Evolutionary conservation across 2,797 vertebrate species (phyloP).

Genomic region (Xenentodon cancila): DNA sequence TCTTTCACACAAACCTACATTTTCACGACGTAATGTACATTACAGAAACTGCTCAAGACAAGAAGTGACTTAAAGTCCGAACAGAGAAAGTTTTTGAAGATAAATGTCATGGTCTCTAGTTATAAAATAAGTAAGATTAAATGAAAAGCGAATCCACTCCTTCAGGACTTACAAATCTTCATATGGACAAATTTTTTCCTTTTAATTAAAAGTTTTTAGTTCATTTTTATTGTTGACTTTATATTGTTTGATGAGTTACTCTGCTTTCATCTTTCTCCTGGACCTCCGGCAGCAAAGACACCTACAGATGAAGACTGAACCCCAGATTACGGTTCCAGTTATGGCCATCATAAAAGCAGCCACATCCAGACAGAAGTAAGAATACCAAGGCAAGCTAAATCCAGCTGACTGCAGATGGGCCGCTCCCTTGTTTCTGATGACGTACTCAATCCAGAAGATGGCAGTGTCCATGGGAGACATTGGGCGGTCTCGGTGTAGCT

Average conservation of each 20-base stretch:
- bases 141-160: no score
- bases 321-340: constrained; percentile 32
- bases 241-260: constrained; percentile 37
- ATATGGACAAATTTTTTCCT: no score
- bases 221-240: no score
- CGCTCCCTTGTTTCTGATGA: constrained; percentile 74
- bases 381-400: constrained; percentile 69
- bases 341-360: constrained; percentile 38
- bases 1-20: no score
- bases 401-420: constrained; percentile 57
- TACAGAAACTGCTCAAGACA: no score
- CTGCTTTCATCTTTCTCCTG: constrained; percentile 63
- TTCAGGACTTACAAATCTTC: no score
- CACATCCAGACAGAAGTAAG: constrained; percentile 73
- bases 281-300: constrained; percentile 50
- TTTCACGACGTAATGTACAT: no score
- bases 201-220: no score
- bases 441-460: constrained; percentile 79
- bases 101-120: no score
- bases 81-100: no score
- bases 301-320: constrained; percentile 42
- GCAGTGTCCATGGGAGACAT: constrained; percentile 63
- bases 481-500: constrained; percentile 61
- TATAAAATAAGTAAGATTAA: no score
- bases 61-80: no score